A percentile compares a stretch with the other conserved stretches of the same genome.
phyloP scores from a whole-genome alignment of 2,797 vertebrate species.

The Periophthalmus magnuspinnatus region DNA sequence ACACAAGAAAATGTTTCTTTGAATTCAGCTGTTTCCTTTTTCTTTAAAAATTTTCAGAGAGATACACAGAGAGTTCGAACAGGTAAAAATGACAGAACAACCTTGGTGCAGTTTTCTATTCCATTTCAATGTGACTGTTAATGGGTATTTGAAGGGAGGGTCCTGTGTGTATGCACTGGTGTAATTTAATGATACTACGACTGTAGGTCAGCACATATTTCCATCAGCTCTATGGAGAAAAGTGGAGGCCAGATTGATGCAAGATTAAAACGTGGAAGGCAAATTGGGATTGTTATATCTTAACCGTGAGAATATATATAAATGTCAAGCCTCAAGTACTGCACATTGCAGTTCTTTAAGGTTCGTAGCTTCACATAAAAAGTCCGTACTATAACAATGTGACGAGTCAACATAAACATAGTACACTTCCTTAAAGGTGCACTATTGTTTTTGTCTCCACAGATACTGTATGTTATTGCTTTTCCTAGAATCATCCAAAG shows the following conservation, averaged over 20 bases:
- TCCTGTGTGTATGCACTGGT: conserved; percentile 33
- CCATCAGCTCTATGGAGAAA: conserved; percentile 44
- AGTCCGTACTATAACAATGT: neutral
- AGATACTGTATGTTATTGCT: neutral
- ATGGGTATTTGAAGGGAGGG: conserved; percentile 55
- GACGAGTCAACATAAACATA: neutral
- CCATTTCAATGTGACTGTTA: conserved; percentile 51
- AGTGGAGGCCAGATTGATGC: conserved; percentile 57
- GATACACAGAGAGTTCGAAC: neutral
- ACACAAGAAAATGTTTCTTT: neutral
- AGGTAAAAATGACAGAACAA: conserved; percentile 23
- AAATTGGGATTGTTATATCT: conserved; percentile 51
- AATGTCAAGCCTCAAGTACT: conserved; percentile 28
- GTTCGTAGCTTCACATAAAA: neutral
- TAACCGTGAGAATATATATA: conserved; percentile 27
- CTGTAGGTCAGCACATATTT: conserved; percentile 59
- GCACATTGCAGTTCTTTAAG: neutral
- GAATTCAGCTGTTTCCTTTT: neutral
- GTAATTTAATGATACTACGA: conserved; percentile 57
- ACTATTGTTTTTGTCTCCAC: neutral
- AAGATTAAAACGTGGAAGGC: conserved; percentile 43
- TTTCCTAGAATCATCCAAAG: neutral
- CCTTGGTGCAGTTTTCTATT: conserved; percentile 38
- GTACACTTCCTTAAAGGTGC: neutral
- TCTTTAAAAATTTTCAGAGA: conserved; percentile 16